Evolutionary conservation across 2,888 invertebrate species (phyloP).

Genomic region (Amiota communis): DNA sequence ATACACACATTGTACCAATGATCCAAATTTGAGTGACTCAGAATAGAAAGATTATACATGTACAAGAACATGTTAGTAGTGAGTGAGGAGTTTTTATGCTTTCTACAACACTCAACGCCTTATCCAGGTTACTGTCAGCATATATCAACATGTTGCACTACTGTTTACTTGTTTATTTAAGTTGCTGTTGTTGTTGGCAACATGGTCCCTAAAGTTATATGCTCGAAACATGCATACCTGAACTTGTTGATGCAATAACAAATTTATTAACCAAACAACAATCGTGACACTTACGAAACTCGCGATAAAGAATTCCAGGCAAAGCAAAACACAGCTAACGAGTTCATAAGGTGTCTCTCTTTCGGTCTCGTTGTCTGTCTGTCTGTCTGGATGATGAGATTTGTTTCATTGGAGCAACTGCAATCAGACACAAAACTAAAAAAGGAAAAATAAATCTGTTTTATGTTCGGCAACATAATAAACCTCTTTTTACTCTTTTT

Average conservation of each 20-base stretch:
- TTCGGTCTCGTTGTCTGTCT: background rate
- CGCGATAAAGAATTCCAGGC: background rate
- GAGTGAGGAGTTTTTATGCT: no score
- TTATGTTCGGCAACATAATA: conserved; percentile 35
- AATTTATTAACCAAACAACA: conserved; percentile 40
- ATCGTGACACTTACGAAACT: background rate
- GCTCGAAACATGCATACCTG: conserved; percentile 15
- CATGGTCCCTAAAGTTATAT: background rate
- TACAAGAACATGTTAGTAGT: no score
- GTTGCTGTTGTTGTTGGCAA: background rate
- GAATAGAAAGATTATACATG: no score
- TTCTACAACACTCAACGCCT: background rate
- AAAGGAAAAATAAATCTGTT: conserved; percentile 41
- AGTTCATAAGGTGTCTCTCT: background rate
- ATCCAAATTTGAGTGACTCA: no score
- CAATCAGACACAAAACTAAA: conserved; percentile 16
- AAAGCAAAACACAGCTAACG: conserved; percentile 8
- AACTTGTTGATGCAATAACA: background rate
- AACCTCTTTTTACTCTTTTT: background rate
- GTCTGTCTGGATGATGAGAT: background rate
- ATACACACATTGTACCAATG: background rate
- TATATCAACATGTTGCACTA: conserved; percentile 22
- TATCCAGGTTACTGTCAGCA: conserved; percentile 24
- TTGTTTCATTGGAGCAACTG: background rate
- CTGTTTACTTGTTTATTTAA: conserved; percentile 1